Percentiles rank a stretch among this genome's conserved stretches.
Conservation (phyloP, 2,113 vertebrate species). For the Struthidea cinerea region DNA sequence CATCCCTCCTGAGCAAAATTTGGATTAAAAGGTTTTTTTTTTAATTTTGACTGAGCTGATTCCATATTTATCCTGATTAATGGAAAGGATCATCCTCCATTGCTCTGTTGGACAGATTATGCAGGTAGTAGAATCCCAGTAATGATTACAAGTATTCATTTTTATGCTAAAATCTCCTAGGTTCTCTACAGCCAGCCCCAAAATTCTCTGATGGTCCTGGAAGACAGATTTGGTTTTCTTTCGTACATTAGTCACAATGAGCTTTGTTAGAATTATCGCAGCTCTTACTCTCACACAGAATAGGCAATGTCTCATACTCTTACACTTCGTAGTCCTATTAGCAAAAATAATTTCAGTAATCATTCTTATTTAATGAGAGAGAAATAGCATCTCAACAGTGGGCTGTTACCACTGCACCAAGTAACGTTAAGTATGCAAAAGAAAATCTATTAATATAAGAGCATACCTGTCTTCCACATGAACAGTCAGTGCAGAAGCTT, state of each 20-base stretch:
- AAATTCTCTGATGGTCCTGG: not conserved
- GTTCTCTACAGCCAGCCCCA: not conserved
- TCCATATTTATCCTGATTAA: not conserved
- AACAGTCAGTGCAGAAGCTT: conserved; percentile 47
- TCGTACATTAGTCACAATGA: not conserved
- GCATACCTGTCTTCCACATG: conserved; percentile 48
- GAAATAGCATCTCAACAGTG: not conserved
- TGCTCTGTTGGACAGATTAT: not conserved
- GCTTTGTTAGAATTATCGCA: not conserved
- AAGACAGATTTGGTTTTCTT: not conserved
- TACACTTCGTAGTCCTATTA: not conserved
- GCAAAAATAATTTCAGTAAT: not conserved
- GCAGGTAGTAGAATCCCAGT: not conserved
- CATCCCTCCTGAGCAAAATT: not conserved
- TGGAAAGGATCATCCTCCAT: not conserved
- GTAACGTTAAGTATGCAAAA: not conserved
- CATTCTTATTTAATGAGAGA: not conserved
- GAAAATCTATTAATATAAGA: conserved; percentile 27
- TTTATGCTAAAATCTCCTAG: not conserved
- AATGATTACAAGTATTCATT: not conserved
- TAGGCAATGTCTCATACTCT: not conserved
- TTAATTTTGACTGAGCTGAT: not conserved
- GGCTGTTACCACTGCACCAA: not conserved
- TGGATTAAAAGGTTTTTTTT: not conserved
- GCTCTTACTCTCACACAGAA: not conserved